Evolutionary conservation across 2,113 vertebrate genomes (phyloP), one percentile per base, ranked within the genome.

Genomic region (Pardalotus punctatus): DNA sequence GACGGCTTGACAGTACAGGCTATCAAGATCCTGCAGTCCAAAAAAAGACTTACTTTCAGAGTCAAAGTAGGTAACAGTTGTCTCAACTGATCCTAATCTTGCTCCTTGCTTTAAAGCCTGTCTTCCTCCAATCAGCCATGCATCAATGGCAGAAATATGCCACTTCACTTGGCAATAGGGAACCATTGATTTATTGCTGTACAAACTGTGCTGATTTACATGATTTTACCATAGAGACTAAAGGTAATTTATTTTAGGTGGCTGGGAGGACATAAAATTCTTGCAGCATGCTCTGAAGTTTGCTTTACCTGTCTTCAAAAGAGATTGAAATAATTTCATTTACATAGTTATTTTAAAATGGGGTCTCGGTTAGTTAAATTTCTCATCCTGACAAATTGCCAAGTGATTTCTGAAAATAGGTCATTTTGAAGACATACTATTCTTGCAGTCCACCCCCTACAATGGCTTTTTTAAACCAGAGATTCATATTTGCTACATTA

Each of bases 321-420:
- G 69, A 88, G 87, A 82, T 11, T 40, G 64, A 93, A 96, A 94
- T 95, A 80, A 94, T 93, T 96, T 57, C 60, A 92, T 90, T 95
- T 93, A 84, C 66, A 91, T 16, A 77, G 56, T 76, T 87, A 87
- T 47, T 82, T 95, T 93, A 88, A 94, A 97, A 94, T 64, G 61
- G 9, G 36, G 35, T 76, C 66, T 84, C 1, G 0, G 27, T 85
- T 95, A 81, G 82, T 89, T 94, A 95, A 95, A 76, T 88, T 29
- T 89, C 80, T 94, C 51, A 89, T 88, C 88, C 47, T 90, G 80
- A 94, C 28, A 86, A 90, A 91, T 31, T 73, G 61, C 51, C 3
- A 2, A 87, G 42, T 16, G 33, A 90, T 87, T 94, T 93, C 70
- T 86, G 54, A 88, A 92, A 94, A 87, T 28, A 80, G 65, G 81